Conservation (phyloP, 2,888 invertebrate species). For the Arge pagana region DNA sequence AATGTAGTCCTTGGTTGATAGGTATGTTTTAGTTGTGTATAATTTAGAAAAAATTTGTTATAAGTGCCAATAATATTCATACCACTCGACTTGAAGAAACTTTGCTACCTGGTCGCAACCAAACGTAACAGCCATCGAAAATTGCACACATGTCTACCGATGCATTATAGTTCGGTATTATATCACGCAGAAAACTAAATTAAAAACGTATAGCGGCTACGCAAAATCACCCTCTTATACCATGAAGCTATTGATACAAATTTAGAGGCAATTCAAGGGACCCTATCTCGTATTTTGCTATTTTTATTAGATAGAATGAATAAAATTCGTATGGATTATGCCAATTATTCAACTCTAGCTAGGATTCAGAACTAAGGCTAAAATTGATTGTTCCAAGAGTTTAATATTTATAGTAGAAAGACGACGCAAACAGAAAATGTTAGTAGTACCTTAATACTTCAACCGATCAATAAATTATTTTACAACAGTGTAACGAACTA, state of each 20-base stretch:
- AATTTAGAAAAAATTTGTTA: background rate
- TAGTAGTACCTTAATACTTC: constrained; percentile 55
- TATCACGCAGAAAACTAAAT: constrained; percentile 11
- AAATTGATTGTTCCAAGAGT: constrained; percentile 15
- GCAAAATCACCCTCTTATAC: constrained; percentile 7
- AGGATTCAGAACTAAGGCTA: constrained; percentile 27
- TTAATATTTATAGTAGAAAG: constrained; percentile 15
- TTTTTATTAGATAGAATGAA: constrained; percentile 24
- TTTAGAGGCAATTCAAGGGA: constrained; percentile 30
- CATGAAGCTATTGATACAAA: constrained; percentile 10
- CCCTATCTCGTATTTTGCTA: constrained; percentile 29
- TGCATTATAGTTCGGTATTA: no score
- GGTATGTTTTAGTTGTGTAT: no score
- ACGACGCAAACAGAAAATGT: constrained; percentile 19
- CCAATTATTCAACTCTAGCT: constrained; percentile 30
- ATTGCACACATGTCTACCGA: no score
- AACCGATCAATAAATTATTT: constrained; percentile 54
- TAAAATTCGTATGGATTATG: constrained; percentile 24
- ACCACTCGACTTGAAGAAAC: no score
- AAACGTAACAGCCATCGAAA: no score
- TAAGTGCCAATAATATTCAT: no score
- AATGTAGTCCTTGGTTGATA: background rate
- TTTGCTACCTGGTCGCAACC: no score
- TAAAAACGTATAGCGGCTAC: constrained; percentile 12
- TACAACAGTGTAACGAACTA: constrained; percentile 35